Evolutionary conservation across 2,113 vertebrate species (phyloP).

Genomic region (Seriola rivoliana): DNA sequence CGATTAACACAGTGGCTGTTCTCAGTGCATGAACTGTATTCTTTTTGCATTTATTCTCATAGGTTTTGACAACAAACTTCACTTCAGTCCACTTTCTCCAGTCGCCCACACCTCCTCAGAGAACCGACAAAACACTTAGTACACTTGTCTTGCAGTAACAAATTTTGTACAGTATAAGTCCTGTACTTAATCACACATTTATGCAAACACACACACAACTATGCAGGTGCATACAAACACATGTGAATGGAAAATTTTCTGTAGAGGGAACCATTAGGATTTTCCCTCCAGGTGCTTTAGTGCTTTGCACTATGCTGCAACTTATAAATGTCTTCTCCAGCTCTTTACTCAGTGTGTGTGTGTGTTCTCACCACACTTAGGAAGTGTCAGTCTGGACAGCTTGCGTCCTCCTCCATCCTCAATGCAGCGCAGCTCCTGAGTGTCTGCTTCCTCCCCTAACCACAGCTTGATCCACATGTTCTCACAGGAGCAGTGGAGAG

Average conservation of each 20-base stretch:
- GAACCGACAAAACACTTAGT: slow-evolving; percentile 31
- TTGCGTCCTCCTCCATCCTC: slow-evolving; percentile 90
- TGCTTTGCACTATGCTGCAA: slow-evolving; percentile 38
- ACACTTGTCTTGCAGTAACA: slow-evolving; percentile 17
- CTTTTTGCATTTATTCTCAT: slow-evolving; percentile 34
- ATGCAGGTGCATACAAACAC: slow-evolving; percentile 11
- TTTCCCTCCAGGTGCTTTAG: slow-evolving; percentile 46
- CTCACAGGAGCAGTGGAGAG: slow-evolving; percentile 95
- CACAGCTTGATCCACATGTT: slow-evolving; percentile 97
- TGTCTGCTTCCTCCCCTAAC: slow-evolving; percentile 89
- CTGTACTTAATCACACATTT: slow-evolving; percentile 2
- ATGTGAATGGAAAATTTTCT: slow-evolving; percentile 16
- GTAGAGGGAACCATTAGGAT: slow-evolving; percentile 29
- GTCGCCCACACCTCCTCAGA: slow-evolving; percentile 8
- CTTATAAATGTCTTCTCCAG: slow-evolving; percentile 46
- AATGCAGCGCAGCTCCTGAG: slow-evolving; percentile 90
- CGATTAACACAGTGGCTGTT: slow-evolving; percentile 40
- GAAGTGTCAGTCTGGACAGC: slow-evolving; percentile 87
- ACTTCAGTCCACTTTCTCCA: background rate
- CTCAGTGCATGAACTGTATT: slow-evolving; percentile 26
- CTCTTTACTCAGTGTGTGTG: slow-evolving; percentile 3
- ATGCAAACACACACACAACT: slow-evolving; percentile 13
- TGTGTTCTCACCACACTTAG: slow-evolving; percentile 91
- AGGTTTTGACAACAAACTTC: slow-evolving; percentile 28
- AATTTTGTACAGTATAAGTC: background rate